A percentile compares a stretch with the other conserved stretches of the same genome.
Conservation (phyloP, 2,797 vertebrate genomes). For the Anableps anableps region DNA sequence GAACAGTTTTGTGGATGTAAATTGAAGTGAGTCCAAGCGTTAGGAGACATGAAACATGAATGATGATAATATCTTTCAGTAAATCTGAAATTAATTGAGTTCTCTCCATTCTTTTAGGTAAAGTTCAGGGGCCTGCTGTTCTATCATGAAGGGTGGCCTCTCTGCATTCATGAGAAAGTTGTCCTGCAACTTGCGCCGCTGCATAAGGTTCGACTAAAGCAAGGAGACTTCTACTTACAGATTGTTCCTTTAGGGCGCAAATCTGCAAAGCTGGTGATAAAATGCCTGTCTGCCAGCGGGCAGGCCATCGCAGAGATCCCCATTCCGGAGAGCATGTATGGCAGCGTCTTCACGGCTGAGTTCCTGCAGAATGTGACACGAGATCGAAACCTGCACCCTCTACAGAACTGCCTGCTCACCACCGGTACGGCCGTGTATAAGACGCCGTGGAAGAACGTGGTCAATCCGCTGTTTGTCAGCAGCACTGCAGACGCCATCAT, state of each 20-base stretch:
- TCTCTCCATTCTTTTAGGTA: constrained; percentile 73
- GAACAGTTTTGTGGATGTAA: constrained; percentile 49
- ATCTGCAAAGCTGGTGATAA: constrained; percentile 85
- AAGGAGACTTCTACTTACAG: constrained; percentile 89
- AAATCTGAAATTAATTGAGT: constrained; percentile 32
- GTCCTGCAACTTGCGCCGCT: constrained; percentile 85
- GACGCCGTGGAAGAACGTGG: constrained; percentile 86
- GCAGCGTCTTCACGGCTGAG: constrained; percentile 84
- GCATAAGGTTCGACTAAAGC: constrained; percentile 84
- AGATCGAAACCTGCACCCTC: constrained; percentile 78
- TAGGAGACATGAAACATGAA: constrained; percentile 25
- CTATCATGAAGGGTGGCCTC: constrained; percentile 87
- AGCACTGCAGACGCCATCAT: constrained; percentile 80
- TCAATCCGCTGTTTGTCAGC: constrained; percentile 83
- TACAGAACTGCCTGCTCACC: constrained; percentile 87
- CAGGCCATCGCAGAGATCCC: constrained; percentile 83
- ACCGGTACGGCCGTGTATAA: constrained; percentile 82
- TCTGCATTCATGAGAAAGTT: constrained; percentile 87
- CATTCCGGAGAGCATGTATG: constrained; percentile 86
- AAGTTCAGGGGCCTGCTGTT: constrained; percentile 83
- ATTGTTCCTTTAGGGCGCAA: constrained; percentile 83
- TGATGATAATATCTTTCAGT: constrained; percentile 24
- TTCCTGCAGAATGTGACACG: constrained; percentile 86
- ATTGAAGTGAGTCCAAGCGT: constrained; percentile 26
- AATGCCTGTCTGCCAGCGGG: constrained; percentile 85